Evolutionary conservation across 92 coral and sea anemone species (phyloP).

Genomic region (Paramuricea clavata): DNA sequence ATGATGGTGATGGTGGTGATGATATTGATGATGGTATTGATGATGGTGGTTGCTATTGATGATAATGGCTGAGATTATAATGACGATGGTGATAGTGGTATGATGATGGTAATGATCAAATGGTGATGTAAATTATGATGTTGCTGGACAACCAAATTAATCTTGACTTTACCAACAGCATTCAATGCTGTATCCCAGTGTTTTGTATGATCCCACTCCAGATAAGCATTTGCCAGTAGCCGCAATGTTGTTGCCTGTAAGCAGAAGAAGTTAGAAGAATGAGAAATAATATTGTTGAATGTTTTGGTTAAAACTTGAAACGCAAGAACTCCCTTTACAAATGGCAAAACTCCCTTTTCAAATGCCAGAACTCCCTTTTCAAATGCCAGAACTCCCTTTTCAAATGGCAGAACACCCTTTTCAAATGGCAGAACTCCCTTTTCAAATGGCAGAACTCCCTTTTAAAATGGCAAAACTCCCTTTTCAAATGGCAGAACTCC

Average conservation of each 20-base stretch:
- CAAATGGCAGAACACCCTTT: too few species aligned
- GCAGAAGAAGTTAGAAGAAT: background rate
- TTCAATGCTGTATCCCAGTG: constrained; percentile 93
- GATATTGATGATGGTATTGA: background rate
- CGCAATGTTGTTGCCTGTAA: constrained; percentile 86
- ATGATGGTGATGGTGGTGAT: background rate
- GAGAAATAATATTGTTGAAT: background rate
- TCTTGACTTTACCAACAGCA: constrained; percentile 84
- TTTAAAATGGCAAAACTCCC: too few species aligned
- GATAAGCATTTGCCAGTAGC: constrained; percentile 93
- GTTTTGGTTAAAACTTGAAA: too few species aligned
- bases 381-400: too few species aligned
- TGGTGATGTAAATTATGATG: background rate
- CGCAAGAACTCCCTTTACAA: too few species aligned
- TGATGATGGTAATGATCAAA: background rate
- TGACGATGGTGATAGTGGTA: background rate
- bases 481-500: too few species aligned
- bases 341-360: too few species aligned
- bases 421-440: too few species aligned
- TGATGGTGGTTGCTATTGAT: background rate
- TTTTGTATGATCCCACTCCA: constrained; percentile 87
- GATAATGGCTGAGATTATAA: too few species aligned
- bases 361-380: too few species aligned
- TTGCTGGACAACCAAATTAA: background rate
- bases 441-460: too few species aligned